These are phyloP conservation scores for Oeneis ivallda DNA, from an alignment of 2,888 invertebrate species.

Conservation along the genomic window DNA sequence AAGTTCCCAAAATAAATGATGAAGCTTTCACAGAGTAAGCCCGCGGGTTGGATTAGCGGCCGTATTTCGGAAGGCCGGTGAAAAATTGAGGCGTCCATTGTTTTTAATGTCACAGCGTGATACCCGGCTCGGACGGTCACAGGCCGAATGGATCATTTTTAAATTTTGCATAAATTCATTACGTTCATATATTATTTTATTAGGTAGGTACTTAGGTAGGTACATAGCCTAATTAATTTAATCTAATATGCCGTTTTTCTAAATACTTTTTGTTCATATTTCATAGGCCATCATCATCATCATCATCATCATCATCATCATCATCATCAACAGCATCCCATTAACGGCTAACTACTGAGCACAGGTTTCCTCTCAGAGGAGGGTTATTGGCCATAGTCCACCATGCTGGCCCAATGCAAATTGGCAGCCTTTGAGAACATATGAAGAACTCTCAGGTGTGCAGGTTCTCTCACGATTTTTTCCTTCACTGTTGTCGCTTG, in stretches of 20 bases:
- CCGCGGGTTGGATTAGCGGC: conserved; percentile 60
- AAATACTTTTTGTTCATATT: background rate
- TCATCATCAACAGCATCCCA: too few species aligned
- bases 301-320: too few species aligned
- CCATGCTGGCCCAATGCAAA: too few species aligned
- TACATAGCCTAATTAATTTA: conserved; percentile 9
- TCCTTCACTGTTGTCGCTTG: too few species aligned
- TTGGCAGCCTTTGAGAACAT: too few species aligned
- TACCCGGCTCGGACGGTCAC: conserved; percentile 38
- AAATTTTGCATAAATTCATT: conserved; percentile 16
- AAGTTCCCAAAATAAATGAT: too few species aligned
- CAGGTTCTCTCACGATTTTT: too few species aligned
- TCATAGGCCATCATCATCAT: too few species aligned
- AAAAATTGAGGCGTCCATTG: conserved; percentile 78
- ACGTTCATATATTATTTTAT: background rate
- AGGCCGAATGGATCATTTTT: conserved; percentile 19
- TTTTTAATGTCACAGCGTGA: conserved; percentile 75
- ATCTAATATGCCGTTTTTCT: background rate
- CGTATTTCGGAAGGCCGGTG: conserved; percentile 55
- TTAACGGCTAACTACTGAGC: too few species aligned
- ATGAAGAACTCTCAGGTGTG: too few species aligned
- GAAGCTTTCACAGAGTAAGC: conserved; percentile 39
- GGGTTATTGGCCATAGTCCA: too few species aligned
- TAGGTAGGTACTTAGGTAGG: conserved; percentile 5
- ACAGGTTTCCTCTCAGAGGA: too few species aligned